Percentiles rank a stretch among this genome's conserved stretches.
These are phyloP conservation scores for Brachionus angularis DNA, from an alignment of 1,140 invertebrate genomes.

Conservation along the genomic window DNA sequence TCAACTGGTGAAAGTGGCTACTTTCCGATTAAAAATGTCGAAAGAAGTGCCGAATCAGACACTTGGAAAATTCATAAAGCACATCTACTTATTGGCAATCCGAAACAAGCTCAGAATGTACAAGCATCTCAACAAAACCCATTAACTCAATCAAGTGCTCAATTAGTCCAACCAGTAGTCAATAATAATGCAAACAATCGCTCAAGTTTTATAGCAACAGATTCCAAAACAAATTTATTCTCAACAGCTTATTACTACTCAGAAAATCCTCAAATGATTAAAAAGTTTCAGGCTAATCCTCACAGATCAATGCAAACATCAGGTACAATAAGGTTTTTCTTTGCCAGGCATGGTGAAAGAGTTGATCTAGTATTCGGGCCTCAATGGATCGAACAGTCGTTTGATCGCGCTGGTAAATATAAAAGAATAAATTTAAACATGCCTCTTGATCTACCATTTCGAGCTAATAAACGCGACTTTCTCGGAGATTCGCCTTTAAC, in stretches of 20 bases:
- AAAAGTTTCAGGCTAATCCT: constrained; percentile 10
- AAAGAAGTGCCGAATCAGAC: constrained; percentile 25
- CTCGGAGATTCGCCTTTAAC: constrained; percentile 39
- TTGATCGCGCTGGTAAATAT: constrained; percentile 41
- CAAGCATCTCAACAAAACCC: too few relatives aligned
- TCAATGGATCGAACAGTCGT: constrained; percentile 36
- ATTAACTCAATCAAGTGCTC: neutral
- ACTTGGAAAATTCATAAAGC: constrained; percentile 40
- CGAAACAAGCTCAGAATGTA: neutral
- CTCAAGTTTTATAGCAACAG: neutral
- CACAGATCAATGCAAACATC: constrained; percentile 2
- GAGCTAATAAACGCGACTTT: constrained; percentile 54
- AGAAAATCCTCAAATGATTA: constrained; percentile 17
- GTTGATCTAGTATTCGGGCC: constrained; percentile 42
- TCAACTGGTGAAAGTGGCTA: constrained; percentile 31
- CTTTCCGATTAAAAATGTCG: constrained; percentile 33
- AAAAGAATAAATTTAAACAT: constrained; percentile 19
- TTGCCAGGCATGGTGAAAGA: constrained; percentile 55
- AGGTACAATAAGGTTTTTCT: constrained; percentile 40
- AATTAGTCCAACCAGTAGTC: neutral
- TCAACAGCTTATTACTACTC: constrained; percentile 3
- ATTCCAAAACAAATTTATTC: neutral
- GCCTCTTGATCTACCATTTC: constrained; percentile 3
- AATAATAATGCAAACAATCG: neutral
- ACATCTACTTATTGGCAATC: neutral